phyloP scores from a whole-genome alignment of 2,888 invertebrate genomes.

The Yponomeuta malinellus region DNA sequence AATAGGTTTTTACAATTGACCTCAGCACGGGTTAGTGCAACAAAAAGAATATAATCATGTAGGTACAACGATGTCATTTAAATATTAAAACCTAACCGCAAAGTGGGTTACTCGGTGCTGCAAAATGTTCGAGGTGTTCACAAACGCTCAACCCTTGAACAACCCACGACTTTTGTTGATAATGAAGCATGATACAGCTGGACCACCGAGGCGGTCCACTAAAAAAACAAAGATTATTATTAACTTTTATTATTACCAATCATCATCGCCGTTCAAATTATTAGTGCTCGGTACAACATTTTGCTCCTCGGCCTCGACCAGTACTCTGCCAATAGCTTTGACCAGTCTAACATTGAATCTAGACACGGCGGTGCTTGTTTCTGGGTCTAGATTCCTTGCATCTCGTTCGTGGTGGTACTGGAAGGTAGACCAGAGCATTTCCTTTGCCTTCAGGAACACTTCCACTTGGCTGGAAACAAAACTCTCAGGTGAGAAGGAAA shows the following conservation, averaged over 20 bases:
- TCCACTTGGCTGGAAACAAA: slow-evolving; percentile 65
- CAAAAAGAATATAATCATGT: too few species aligned
- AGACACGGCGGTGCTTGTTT: slow-evolving; percentile 34
- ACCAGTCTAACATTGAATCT: slow-evolving; percentile 47
- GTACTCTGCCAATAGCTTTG: slow-evolving; percentile 45
- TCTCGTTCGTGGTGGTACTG: slow-evolving; percentile 67
- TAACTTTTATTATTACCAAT: background rate
- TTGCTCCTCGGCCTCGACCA: slow-evolving; percentile 42
- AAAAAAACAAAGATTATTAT: too few species aligned
- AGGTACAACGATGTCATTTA: too few species aligned
- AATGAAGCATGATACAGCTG: too few species aligned
- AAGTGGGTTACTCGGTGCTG: too few species aligned
- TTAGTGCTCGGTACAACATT: background rate
- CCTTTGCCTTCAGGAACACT: slow-evolving; percentile 51
- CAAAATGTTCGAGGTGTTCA: too few species aligned
- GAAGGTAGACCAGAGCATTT: slow-evolving; percentile 65
- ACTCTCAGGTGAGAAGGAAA: background rate
- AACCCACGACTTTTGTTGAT: too few species aligned
- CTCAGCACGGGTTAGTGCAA: too few species aligned
- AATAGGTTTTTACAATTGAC: too few species aligned
- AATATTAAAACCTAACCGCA: too few species aligned
- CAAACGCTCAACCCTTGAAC: too few species aligned
- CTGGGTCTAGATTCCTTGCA: slow-evolving; percentile 34
- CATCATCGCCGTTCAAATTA: background rate
- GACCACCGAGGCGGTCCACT: too few species aligned